Conservation (phyloP, 2,113 vertebrate genomes). For the Phrynocephalus versicolor region DNA sequence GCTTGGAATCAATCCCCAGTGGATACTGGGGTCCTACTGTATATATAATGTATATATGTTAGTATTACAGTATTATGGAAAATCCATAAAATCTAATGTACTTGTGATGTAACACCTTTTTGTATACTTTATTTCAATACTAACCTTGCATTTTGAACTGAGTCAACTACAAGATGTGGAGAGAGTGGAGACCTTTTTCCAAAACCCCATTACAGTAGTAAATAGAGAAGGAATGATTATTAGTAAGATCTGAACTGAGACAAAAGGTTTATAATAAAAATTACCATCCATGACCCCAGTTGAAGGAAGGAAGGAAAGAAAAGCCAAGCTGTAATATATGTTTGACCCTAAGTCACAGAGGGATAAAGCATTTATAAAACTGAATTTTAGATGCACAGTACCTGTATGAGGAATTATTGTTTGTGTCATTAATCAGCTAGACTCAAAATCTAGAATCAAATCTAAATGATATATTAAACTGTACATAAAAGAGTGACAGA, state of each 20-base stretch:
- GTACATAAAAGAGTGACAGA: background rate
- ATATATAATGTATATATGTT: too few relatives aligned
- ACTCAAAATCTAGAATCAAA: background rate
- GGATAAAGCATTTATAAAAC: background rate
- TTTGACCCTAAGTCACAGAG: background rate
- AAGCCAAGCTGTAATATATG: background rate
- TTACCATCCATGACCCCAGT: background rate
- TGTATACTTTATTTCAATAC: too few relatives aligned
- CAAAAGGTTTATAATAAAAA: background rate
- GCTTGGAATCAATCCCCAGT: too few relatives aligned
- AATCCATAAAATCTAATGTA: too few relatives aligned
- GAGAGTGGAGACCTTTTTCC: too few relatives aligned
- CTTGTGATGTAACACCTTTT: too few relatives aligned
- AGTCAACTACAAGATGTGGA: too few relatives aligned
- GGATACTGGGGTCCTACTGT: too few relatives aligned
- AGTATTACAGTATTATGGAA: too few relatives aligned
- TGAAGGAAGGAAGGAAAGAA: background rate
- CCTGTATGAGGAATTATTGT: background rate
- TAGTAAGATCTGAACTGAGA: too few relatives aligned
- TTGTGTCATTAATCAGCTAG: background rate
- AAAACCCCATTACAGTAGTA: background rate
- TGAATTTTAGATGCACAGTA: background rate
- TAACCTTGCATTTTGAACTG: too few relatives aligned
- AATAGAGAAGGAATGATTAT: background rate
- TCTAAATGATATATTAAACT: background rate